Base-by-base conservation (phyloP, 2,113 vertebrate species). In the Psammodynastes pulverulentus region DNA sequence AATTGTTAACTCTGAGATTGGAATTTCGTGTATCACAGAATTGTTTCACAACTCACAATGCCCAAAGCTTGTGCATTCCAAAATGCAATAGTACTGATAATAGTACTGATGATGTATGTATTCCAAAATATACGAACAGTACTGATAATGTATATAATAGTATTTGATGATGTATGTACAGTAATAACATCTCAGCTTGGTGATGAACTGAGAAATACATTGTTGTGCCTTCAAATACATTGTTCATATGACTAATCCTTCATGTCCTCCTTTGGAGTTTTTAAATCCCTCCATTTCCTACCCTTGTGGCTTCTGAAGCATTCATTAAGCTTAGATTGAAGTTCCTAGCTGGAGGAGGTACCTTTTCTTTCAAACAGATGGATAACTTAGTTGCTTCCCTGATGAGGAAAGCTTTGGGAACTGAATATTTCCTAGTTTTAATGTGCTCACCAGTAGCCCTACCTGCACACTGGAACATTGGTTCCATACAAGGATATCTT, bases 261-360 rank as follows among this genome's bases (percentile, higher is more conserved):
- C 3, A 39, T 5, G n/a, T n/a, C 39, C 0, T 91, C 72, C 3
- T 0, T 0, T 0, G 0, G 62, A 87, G 45, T 93, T 86, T 13
- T 24, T 84, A 5, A n/a, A 39, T 45, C 62, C 58, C 12, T 58
- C 53, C 8, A 1, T 87, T 91, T 49, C 17, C 93, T 92, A 49
- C 9, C 54, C 2, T 9, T 90, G 85, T 49, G 62, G 58, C 29
- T 54, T 87, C 5, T 49, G 0, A 0, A 86, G 52, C 9, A 15
- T 39, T 53, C 39, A 51, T 39, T 10, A 9, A 88, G 10, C 15
- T 13, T 19, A 53, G 13, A 1, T 1, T 88, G 51, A 53, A 53
- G 34, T 19, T 53, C n/a, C 23, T 53, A 9, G 15, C 9, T 72
- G 62, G 26, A 72, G 12, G 62, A n/a, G 62, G 9, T n/a, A n/a